phyloP scores from a whole-genome alignment of 2,888 invertebrate species.

The Yponomeuta plumbellus region DNA sequence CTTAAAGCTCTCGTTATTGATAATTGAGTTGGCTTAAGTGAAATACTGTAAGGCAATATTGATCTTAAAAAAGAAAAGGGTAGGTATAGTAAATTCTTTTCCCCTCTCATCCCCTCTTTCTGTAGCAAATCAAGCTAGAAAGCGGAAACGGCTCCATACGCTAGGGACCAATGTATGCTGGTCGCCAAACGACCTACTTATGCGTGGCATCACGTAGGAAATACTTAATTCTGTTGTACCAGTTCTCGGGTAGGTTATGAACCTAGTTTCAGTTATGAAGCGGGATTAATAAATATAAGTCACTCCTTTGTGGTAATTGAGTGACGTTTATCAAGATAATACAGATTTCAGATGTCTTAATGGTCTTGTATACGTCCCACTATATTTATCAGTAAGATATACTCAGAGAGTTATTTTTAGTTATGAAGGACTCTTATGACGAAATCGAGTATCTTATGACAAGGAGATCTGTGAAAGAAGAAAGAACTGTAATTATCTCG shows the following conservation, averaged over 20 bases:
- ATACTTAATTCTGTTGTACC: conserved; percentile 60
- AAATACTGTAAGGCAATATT: too few relatives aligned
- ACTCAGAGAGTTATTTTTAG: too few relatives aligned
- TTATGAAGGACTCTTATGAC: too few relatives aligned
- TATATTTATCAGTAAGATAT: too few relatives aligned
- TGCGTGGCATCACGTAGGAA: conserved; percentile 31
- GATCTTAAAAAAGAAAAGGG: too few relatives aligned
- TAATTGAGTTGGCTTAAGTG: too few relatives aligned
- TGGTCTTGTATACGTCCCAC: too few relatives aligned
- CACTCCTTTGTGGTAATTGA: background rate
- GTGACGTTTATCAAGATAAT: background rate
- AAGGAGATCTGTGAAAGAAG: too few relatives aligned
- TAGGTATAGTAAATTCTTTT: background rate
- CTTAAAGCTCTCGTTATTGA: too few relatives aligned
- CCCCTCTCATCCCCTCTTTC: background rate
- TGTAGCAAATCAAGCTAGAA: conserved; percentile 17
- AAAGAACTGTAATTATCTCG: too few relatives aligned
- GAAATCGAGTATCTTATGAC: too few relatives aligned
- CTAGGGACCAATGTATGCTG: conserved; percentile 39
- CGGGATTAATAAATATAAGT: conserved; percentile 32
- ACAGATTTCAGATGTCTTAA: too few relatives aligned
- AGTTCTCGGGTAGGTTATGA: conserved; percentile 50
- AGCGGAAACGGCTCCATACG: conserved; percentile 40
- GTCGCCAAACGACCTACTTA: conserved; percentile 53
- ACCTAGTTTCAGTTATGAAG: conserved; percentile 53